Evolutionary conservation across 2,113 vertebrate genomes (phyloP), one percentile per base, ranked within the genome.

Genomic region (Poeciliopsis turrubarensis): DNA sequence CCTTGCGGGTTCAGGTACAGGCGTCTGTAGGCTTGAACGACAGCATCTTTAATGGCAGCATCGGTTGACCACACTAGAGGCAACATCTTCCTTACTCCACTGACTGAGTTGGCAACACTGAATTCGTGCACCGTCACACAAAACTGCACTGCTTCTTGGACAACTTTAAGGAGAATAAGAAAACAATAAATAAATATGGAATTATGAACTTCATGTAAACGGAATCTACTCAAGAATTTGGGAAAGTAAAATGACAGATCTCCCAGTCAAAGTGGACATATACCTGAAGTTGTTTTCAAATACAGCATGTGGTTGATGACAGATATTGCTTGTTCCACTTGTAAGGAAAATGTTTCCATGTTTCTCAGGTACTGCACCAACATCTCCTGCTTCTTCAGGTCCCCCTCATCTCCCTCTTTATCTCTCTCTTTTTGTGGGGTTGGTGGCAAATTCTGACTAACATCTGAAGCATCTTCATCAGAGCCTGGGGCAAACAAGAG

Each of bases 131-230:
- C 97, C 0, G 94, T 96, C 87, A 99, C 97, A 70, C 97, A 99
- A 91, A 99, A 99, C 88, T 98, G 96, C 77, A 99, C 96, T 3
- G 96, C 95, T 91, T 99, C 97, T 89, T 97, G 97, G 26, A 98
- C 97, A 89, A 99, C 98, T 99, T 87, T 31, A 64, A 81, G 62
- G 5, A 72, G 7, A 54, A 51, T 29, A 12, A 17, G 3, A 10
- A 27, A 2, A 74, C 34, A 44, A 6, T 1, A 31, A 26, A 37
- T 37, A 7, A 4, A 51, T 19, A 30, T 31, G 5, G 26, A 12
- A 25, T 15, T 1, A n/a, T 37, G 2, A 32, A 27, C 30, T 13
- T 5, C 4, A 39, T 31, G 7, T 66, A 29, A 31, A 9, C 62
- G 32, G 1, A 41, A 67, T 39, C n/a, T 17, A 10, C 10, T 63